Conservation (phyloP, 2,113 vertebrate species). For the Notarius lentiginosus region DNA sequence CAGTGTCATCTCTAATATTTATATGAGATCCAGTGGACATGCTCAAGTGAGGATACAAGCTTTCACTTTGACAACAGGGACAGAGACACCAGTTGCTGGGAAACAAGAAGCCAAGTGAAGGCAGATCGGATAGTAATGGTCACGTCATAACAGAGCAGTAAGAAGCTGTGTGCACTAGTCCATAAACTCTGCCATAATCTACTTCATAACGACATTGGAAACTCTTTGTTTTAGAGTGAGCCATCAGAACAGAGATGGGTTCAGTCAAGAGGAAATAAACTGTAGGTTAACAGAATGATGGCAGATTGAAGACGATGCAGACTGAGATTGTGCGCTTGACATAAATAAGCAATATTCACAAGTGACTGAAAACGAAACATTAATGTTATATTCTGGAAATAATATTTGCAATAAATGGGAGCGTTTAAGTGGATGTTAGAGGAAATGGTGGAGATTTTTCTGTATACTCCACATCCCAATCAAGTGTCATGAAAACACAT, state of each 20-base stretch:
- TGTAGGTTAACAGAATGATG: slow-evolving; percentile 4
- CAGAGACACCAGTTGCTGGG: slow-evolving; percentile 29
- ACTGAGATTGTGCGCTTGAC: background rate
- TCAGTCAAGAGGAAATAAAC: slow-evolving; percentile 11
- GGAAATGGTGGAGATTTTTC: background rate
- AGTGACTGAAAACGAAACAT: background rate
- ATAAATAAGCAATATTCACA: background rate
- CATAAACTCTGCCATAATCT: slow-evolving; percentile 25
- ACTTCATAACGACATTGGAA: background rate
- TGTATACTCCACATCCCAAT: slow-evolving; percentile 15
- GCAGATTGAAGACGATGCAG: background rate
- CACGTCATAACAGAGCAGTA: slow-evolving; percentile 17
- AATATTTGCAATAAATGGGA: background rate
- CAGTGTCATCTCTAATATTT: background rate
- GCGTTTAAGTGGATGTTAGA: background rate
- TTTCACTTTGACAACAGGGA: background rate
- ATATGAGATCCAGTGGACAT: slow-evolving; percentile 11
- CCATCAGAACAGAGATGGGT: background rate
- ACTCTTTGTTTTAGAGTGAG: slow-evolving; percentile 4
- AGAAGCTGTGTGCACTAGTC: slow-evolving; percentile 10
- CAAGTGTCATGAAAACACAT: slow-evolving; percentile 29
- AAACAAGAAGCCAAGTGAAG: slow-evolving; percentile 33
- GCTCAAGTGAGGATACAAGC: slow-evolving; percentile 4
- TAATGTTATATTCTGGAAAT: background rate
- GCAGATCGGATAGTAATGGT: slow-evolving; percentile 20